Base-by-base conservation (phyloP, 2,113 vertebrate species). In the Nerophis lumbriciformis region DNA sequence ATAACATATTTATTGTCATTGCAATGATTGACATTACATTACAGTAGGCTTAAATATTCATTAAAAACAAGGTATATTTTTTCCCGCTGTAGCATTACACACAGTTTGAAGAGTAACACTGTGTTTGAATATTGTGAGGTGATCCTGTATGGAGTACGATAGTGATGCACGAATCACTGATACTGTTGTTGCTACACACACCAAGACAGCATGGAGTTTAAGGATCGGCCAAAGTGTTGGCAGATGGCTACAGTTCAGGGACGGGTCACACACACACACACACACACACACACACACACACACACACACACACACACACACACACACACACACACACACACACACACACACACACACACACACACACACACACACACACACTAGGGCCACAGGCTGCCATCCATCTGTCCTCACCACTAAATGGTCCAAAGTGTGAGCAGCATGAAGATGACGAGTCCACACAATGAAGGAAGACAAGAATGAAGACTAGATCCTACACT, bases 241-340 rank as follows among this genome's bases (percentile, higher is more conserved):
- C 81, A 84, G 84, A 87, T 72, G 71, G 70, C 68, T 73, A 53
- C 8, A 65, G 84, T 88, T 88, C 86, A 88, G n/a, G 53, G 61
- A 71, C 64, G 45, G 65, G 82, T 82, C 82, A 73, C 15, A 70
- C 61, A 69, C 65, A 68, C 75, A 68, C 50, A 60, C 50, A 77
- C 47, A 63, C 28, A 28, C 28, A 28, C 28, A 28, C 28, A 28
- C 28, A 28, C 28, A 28, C 28, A 28, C 28, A 28, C 28, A 28
- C 55, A 69, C 13, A 57, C 47, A 51, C 58, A 39, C 8, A 59
- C 59, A 62, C 67, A 66, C 42, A 35, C 47, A 65, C 5, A 10
- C 63, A 74, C 54, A 75, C 59, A 66, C 73, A 69, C 7, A 7
- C 55, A 28, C 55, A 69, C 13, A 57, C 47, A 51, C 58, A 39